Evolutionary conservation across 2,888 invertebrate species (phyloP).

Genomic region (Euplagia quadripunctaria): DNA sequence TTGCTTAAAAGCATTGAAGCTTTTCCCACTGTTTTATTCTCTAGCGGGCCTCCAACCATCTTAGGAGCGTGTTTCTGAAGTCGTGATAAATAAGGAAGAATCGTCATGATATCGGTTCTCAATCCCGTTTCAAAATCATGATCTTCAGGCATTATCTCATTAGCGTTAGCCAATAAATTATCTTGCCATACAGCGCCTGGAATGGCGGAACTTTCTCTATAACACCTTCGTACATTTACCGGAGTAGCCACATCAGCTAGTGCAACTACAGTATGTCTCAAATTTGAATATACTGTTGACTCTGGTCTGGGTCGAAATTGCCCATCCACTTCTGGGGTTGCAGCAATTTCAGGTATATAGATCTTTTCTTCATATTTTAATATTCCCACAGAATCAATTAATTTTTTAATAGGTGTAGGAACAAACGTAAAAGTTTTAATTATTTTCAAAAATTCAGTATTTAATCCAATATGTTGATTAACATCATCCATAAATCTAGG

Average conservation of each 20-base stretch:
- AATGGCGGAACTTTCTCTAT: background rate
- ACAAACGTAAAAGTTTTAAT: background rate
- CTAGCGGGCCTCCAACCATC: background rate
- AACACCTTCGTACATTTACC: background rate
- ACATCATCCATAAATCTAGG: no score
- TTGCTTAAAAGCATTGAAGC: background rate
- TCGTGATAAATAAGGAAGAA: background rate
- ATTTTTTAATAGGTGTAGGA: background rate
- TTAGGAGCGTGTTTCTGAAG: background rate
- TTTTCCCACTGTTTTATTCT: background rate
- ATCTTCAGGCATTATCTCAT: background rate
- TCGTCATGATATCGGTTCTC: background rate
- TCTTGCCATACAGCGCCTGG: background rate
- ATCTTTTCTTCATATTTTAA: background rate
- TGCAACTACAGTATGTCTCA: background rate
- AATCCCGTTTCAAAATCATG: background rate
- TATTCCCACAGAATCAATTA: background rate
- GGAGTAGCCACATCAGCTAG: background rate
- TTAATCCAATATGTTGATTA: no score
- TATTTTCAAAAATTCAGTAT: background rate
- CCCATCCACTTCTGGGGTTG: background rate
- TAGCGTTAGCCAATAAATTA: background rate
- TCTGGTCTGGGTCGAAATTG: background rate
- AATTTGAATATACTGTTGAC: background rate
- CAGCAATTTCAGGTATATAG: background rate